phyloP scores from a whole-genome alignment of 2,113 vertebrate genomes.

The Nanorana parkeri region DNA sequence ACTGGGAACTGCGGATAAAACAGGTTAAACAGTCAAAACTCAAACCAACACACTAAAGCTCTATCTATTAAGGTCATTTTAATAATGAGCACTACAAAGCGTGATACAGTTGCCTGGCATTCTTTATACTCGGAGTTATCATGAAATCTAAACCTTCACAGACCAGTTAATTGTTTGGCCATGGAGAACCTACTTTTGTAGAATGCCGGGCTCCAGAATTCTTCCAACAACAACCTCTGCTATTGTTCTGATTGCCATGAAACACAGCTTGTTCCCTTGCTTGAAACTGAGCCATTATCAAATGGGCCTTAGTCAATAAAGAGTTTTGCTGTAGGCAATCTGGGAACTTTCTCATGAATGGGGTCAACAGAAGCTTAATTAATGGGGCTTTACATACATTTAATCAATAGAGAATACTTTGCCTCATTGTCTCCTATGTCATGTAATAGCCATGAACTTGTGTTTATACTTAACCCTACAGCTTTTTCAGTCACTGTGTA shows the following conservation, averaged over 20 bases:
- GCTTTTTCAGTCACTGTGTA: neutral
- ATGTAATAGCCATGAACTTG: slow-evolving; percentile 34
- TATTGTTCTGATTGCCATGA: slow-evolving; percentile 53
- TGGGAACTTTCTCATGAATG: slow-evolving; percentile 54
- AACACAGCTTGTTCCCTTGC: slow-evolving; percentile 47
- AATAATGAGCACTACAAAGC: neutral
- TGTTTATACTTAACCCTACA: slow-evolving; percentile 1
- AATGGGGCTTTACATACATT: slow-evolving; percentile 27
- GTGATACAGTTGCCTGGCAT: slow-evolving; percentile 5
- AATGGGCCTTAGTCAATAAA: slow-evolving; percentile 22
- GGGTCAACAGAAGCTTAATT: slow-evolving; percentile 51
- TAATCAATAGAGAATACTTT: slow-evolving; percentile 43
- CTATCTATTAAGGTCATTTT: neutral
- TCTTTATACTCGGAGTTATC: slow-evolving; percentile 2
- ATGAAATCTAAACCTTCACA: slow-evolving; percentile 25
- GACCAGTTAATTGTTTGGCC: slow-evolving; percentile 10
- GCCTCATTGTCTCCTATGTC: slow-evolving; percentile 45
- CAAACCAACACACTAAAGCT: neutral
- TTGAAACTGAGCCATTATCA: slow-evolving; percentile 44
- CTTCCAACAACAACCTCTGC: slow-evolving; percentile 27
- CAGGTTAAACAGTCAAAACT: too few species aligned
- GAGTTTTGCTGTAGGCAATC: slow-evolving; percentile 29
- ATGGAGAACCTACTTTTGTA: slow-evolving; percentile 25
- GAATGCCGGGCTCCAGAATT: slow-evolving; percentile 16
- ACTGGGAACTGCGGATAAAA: too few species aligned